Conservation (phyloP, 2,888 invertebrate species). For the Idaea dimidiata region DNA sequence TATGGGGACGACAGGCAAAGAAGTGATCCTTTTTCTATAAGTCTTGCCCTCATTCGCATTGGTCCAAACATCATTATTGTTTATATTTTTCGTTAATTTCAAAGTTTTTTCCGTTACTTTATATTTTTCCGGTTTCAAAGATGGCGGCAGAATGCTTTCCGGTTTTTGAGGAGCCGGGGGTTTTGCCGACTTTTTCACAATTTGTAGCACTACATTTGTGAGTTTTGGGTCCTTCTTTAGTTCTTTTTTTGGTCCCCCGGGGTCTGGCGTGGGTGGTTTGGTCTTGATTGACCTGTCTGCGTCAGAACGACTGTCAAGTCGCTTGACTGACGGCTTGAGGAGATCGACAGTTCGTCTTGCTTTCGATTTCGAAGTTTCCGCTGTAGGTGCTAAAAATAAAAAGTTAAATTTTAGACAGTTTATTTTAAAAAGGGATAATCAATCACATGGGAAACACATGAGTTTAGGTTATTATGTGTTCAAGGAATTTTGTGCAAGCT, state of each 20-base stretch:
- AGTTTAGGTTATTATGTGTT: too few relatives aligned
- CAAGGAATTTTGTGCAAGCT: too few relatives aligned
- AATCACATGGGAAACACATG: too few relatives aligned
- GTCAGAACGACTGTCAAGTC: conserved; percentile 46
- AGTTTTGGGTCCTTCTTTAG: conserved; percentile 50
- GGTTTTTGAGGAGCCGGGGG: conserved; percentile 35
- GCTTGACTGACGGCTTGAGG: conserved; percentile 43
- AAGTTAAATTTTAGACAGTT: too few relatives aligned
- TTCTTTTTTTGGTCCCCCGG: conserved; percentile 43
- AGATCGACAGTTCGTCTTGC: conserved; percentile 47
- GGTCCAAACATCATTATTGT: conserved; percentile 71
- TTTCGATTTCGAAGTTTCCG: conserved; percentile 48
- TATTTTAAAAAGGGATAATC: conserved; percentile 8
- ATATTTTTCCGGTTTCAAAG: conserved; percentile 52
- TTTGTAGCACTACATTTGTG: conserved; percentile 62
- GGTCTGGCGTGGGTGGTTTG: conserved; percentile 50
- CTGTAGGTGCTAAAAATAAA: conserved; percentile 38
- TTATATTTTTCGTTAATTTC: conserved; percentile 66
- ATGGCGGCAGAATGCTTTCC: conserved; percentile 55
- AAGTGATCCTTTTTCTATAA: conserved; percentile 44
- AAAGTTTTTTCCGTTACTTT: conserved; percentile 43
- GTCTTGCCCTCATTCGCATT: conserved; percentile 53
- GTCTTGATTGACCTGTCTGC: conserved; percentile 55
- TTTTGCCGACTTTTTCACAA: conserved; percentile 60
- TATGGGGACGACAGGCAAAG: conserved; percentile 35